Conservation (phyloP, 2,113 vertebrate species). For the Rhodinocichla rosea region DNA sequence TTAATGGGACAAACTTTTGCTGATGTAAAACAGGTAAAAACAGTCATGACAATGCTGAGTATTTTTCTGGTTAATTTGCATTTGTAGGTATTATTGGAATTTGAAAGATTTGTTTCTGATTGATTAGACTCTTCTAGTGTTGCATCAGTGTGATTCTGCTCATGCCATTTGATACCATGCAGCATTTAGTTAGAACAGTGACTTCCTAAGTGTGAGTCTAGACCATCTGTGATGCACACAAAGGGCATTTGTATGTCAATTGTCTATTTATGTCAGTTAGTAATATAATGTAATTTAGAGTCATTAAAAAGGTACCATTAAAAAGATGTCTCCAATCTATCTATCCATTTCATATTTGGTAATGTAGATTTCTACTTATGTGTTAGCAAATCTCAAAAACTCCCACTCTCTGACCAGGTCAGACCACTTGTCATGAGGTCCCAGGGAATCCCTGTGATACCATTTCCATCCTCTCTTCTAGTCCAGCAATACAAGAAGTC, state of each 20-base stretch:
- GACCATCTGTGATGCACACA: background rate
- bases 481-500: background rate
- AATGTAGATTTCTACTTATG: background rate
- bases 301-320: background rate
- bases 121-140: background rate
- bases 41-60: background rate
- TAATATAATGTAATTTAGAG: background rate
- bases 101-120: background rate
- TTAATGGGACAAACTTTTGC: background rate
- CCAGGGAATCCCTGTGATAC: background rate
- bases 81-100: background rate
- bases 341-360: accelerated
- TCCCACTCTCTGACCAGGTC: background rate
- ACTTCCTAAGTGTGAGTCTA: background rate
- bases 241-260: background rate
- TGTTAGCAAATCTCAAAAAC: background rate
- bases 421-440: background rate
- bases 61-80: background rate
- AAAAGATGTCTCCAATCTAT: background rate
- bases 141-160: background rate
- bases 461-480: background rate
- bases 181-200: background rate
- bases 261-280: background rate
- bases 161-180: background rate
- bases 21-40: background rate